These are phyloP conservation scores for Platalea minor DNA, from an alignment of 2,797 vertebrate genomes.

Conservation along the genomic window DNA sequence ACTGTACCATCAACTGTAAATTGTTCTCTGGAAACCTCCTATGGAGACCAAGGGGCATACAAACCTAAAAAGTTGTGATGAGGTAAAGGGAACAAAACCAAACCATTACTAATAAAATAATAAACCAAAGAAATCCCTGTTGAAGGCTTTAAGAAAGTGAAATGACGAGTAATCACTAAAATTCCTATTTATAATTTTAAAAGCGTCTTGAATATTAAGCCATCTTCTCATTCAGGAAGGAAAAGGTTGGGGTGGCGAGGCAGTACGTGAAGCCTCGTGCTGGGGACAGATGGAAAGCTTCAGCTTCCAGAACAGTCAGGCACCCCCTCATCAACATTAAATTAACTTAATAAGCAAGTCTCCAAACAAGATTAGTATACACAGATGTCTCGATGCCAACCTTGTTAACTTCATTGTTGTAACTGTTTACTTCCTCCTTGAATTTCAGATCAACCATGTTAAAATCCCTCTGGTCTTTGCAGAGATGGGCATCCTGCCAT, in stretches of 20 bases:
- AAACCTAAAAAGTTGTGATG: conserved; percentile 77
- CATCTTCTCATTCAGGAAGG: background rate
- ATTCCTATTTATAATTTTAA: background rate
- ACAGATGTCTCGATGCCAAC: conserved; percentile 67
- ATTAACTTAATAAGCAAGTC: background rate
- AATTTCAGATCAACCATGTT: conserved; percentile 94
- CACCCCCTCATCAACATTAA: background rate
- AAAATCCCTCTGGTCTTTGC: conserved; percentile 92
- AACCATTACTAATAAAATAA: background rate
- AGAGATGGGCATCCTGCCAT: conserved; percentile 95
- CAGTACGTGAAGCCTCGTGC: background rate
- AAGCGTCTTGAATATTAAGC: background rate
- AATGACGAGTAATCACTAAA: background rate
- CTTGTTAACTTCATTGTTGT: conserved; percentile 96
- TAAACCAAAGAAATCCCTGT: background rate
- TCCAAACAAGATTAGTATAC: background rate
- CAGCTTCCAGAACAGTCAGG: background rate
- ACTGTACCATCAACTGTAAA: conserved; percentile 97
- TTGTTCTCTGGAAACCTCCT: conserved; percentile 95
- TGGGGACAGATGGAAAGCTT: background rate
- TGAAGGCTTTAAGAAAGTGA: background rate
- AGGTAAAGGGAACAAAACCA: background rate
- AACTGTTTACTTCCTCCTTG: conserved; percentile 92
- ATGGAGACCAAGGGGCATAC: conserved; percentile 94
- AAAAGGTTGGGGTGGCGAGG: background rate